Conservation (phyloP, 2,113 vertebrate species). For the Phyllostomus hastatus region DNA sequence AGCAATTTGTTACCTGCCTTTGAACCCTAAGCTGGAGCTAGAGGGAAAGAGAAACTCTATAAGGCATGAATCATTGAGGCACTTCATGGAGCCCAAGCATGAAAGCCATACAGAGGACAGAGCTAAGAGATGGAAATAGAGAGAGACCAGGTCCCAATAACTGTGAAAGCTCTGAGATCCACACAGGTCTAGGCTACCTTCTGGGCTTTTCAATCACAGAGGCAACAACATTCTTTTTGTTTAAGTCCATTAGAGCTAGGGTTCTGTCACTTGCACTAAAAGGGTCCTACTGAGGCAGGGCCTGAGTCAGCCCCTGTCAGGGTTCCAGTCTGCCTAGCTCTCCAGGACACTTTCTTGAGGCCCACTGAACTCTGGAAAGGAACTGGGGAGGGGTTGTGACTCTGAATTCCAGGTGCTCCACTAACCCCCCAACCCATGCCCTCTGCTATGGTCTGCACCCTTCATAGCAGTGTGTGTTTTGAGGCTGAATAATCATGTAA, state of each 20-base stretch:
- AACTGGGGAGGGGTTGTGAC: not conserved
- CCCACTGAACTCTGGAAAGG: not conserved
- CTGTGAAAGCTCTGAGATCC: not conserved
- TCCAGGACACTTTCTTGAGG: not conserved
- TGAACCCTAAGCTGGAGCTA: not conserved
- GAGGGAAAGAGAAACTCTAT: not conserved
- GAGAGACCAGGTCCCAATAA: too few relatives aligned
- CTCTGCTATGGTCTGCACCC: slow-evolving; percentile 67
- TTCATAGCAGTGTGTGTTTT: slow-evolving; percentile 77
- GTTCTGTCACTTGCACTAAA: not conserved
- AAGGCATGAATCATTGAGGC: not conserved
- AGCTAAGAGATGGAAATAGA: not conserved
- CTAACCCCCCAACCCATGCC: slow-evolving; percentile 15
- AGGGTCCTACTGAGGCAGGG: not conserved
- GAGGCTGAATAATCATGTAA: slow-evolving; percentile 83
- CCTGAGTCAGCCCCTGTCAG: not conserved
- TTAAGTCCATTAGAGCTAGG: not conserved
- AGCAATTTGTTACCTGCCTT: not conserved
- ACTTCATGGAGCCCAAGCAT: not conserved
- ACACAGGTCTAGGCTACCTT: not conserved
- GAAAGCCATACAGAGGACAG: not conserved
- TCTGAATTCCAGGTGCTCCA: not conserved
- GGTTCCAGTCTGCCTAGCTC: not conserved
- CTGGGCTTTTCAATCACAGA: not conserved
- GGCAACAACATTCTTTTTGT: not conserved